Evolutionary conservation across 2,888 invertebrate genomes (phyloP).

Genomic region (Chalcosyrphus nemorum): DNA sequence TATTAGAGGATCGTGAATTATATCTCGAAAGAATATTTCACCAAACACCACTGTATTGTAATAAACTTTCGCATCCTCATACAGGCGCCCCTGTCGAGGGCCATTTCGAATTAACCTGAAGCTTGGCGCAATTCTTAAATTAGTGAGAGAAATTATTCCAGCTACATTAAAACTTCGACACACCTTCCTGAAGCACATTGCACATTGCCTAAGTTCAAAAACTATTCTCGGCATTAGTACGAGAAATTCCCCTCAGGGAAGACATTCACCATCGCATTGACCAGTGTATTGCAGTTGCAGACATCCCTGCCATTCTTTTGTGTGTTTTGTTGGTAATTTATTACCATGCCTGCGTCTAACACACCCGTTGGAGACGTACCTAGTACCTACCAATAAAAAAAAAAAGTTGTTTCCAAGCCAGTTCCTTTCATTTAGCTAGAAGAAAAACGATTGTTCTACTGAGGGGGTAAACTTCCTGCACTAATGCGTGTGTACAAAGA

Average conservation of each 20-base stretch:
- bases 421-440: slow-evolving; percentile 42
- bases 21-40: no score
- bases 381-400: no score
- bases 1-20: no score
- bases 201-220: slow-evolving; percentile 2
- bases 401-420: slow-evolving; percentile 33
- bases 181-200: neutral
- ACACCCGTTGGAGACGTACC: slow-evolving; percentile 31
- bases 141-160: slow-evolving; percentile 16
- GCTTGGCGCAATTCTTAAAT: slow-evolving; percentile 36
- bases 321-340: slow-evolving; percentile 59
- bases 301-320: slow-evolving; percentile 11
- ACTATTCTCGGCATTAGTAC: slow-evolving; percentile 11
- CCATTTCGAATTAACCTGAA: slow-evolving; percentile 16
- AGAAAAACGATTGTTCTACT: slow-evolving; percentile 49
- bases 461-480: slow-evolving; percentile 66
- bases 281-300: neutral
- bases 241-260: neutral
- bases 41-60: no score
- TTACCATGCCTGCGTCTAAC: slow-evolving; percentile 38
- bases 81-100: neutral
- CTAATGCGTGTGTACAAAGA: slow-evolving; percentile 69
- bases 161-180: slow-evolving; percentile 11
- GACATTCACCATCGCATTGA: neutral
- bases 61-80: no score